Evolutionary conservation across 2,797 vertebrate genomes (phyloP).

Genomic region (Gymnothorax javanicus): DNA sequence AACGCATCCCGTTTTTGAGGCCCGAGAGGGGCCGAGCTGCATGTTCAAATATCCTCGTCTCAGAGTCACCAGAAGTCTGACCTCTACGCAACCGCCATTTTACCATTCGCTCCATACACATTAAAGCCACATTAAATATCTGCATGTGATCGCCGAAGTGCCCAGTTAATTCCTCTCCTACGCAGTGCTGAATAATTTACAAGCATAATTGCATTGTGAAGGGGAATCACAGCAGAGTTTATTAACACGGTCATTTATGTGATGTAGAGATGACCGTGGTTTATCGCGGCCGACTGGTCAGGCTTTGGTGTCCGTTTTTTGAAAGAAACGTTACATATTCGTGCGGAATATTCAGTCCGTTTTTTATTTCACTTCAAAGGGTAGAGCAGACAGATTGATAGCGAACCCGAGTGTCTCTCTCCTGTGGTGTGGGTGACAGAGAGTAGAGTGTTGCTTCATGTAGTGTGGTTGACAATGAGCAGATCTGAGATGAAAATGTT

Average conservation of each 20-base stretch:
- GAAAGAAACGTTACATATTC: not conserved
- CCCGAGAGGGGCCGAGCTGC: not conserved
- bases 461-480: not conserved
- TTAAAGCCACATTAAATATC: conserved; percentile 31
- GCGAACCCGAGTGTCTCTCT: not conserved
- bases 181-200: conserved; percentile 18
- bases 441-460: not conserved
- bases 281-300: not conserved
- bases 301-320: not conserved
- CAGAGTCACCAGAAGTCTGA: not conserved
- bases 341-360: not conserved
- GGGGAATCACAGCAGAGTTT: conserved; percentile 12
- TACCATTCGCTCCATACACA: not conserved
- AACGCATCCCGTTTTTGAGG: not conserved
- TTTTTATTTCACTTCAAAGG: not conserved
- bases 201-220: not conserved
- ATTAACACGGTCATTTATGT: conserved; percentile 25
- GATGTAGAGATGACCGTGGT: not conserved
- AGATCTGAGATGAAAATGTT: not conserved
- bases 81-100: not conserved
- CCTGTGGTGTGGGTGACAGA: not conserved
- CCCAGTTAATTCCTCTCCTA: not conserved
- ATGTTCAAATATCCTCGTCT: not conserved
- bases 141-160: not conserved
- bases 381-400: not conserved